Evolutionary conservation across 2,113 vertebrate species (phyloP).

Genomic region (Indicator maculatus): DNA sequence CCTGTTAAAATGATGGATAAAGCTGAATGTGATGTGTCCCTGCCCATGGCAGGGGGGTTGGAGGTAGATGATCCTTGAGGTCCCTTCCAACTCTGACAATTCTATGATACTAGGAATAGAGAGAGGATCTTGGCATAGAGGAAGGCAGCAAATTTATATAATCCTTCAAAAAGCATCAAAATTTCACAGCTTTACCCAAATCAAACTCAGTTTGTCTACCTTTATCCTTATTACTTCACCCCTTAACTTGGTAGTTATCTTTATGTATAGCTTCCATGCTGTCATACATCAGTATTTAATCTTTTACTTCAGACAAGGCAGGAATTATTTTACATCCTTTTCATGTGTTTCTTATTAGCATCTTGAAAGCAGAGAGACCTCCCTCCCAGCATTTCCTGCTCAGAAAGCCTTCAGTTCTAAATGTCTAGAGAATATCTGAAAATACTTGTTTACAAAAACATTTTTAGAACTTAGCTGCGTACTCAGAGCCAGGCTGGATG

Average conservation of each 20-base stretch:
- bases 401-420: slow-evolving; percentile 8
- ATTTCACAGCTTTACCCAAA: neutral
- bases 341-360: slow-evolving; percentile 43
- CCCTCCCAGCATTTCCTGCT: slow-evolving; percentile 43
- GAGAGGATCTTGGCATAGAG: neutral
- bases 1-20: neutral
- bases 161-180: neutral
- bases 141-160: neutral
- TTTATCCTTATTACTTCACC: neutral
- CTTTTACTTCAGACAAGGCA: slow-evolving; percentile 31
- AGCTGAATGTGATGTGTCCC: neutral
- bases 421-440: neutral
- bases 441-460: slow-evolving; percentile 35
- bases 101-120: neutral
- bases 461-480: slow-evolving; percentile 46
- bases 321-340: slow-evolving; percentile 36
- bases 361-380: neutral
- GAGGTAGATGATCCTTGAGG: too few species aligned
- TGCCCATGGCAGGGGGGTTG: too few species aligned
- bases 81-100: too few species aligned
- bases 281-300: neutral
- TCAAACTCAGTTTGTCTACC: neutral
- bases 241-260: neutral
- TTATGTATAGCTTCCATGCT: neutral
- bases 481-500: neutral